Evolutionary conservation across 2,888 invertebrate genomes (phyloP), one percentile per base, ranked within the genome.

Genomic region (Pomacea canaliculata): DNA sequence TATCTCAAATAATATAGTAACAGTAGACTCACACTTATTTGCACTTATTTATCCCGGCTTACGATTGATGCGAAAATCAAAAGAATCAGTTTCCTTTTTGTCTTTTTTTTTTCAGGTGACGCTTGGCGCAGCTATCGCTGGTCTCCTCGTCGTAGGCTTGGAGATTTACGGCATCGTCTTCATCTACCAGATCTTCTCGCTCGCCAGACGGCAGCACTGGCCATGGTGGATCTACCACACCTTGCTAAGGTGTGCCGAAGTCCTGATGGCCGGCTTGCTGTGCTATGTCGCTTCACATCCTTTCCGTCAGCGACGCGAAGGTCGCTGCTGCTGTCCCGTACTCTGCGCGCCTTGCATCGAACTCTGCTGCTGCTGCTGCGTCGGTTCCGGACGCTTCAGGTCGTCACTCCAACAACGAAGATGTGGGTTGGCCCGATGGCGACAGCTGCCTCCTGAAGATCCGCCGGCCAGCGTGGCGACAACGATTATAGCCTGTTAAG

Each of bases 221-320:
- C 93, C 96, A 7, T 95, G 97, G 92, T 97, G 96, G 96, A 95
- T 95, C 37, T 97, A 96, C 92, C 96, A 97, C 88, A 94, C 96
- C 87, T 95, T 95, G 0, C 93, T 96, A 73, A 93, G 97, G 49
- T 92, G 96, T 10, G 93, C 96, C 73, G 97, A 97, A 91, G 94
- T 97, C 69, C 94, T 95, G n/a, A 95, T 97, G 86, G 95, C 97
- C 84, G 94, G 95, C 8, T 92, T 75, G 93, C 96, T 89, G 84
- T 95, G 95, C 0, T 97, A 96, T 93, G 96, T 97, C 16, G 95
- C 96, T 70, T 96, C 96, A 73, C 92, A 95, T 76, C 91, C 91
- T 13, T 85, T 90, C 67, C 85, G 89, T 70, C 75, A 46, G 18
- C 23, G 18, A 70, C 76, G 74, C 46, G 70, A 37, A 67, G 66